Conservation (phyloP, 2,797 vertebrate genomes). For the Borostomias antarcticus region DNA sequence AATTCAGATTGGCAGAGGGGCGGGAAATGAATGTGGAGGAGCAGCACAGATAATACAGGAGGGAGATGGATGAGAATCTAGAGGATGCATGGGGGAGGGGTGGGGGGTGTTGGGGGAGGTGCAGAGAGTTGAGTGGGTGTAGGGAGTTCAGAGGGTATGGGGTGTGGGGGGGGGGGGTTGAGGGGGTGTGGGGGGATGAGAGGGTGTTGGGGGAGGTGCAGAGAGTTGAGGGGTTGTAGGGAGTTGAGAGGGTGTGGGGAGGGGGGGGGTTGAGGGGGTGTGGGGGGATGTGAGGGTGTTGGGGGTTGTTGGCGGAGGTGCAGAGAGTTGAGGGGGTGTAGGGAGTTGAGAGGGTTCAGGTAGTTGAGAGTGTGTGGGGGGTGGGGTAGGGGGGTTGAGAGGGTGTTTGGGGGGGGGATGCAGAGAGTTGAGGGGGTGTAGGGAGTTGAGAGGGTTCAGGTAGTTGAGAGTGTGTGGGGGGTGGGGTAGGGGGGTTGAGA, state of each 20-base stretch:
- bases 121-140: too few relatives aligned
- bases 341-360: too few relatives aligned
- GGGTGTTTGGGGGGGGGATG: not conserved
- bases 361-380: too few relatives aligned
- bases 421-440: too few relatives aligned
- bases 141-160: too few relatives aligned
- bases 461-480: too few relatives aligned
- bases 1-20: slow-evolving; percentile 65
- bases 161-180: not conserved
- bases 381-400: not conserved
- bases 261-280: too few relatives aligned
- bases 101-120: not conserved
- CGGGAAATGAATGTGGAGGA: slow-evolving; percentile 59
- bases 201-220: not conserved
- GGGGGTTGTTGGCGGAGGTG: not conserved
- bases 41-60: slow-evolving; percentile 52
- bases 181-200: not conserved
- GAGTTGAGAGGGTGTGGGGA: too few relatives aligned
- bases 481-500: too few relatives aligned
- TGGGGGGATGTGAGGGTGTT: not conserved
- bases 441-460: too few relatives aligned
- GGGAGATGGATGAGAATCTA: slow-evolving; percentile 61
- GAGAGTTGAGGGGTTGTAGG: too few relatives aligned
- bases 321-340: too few relatives aligned
- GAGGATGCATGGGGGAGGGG: slow-evolving; percentile 26